phyloP scores from a whole-genome alignment of 2,113 vertebrate species.

The Morphnarchus princeps region DNA sequence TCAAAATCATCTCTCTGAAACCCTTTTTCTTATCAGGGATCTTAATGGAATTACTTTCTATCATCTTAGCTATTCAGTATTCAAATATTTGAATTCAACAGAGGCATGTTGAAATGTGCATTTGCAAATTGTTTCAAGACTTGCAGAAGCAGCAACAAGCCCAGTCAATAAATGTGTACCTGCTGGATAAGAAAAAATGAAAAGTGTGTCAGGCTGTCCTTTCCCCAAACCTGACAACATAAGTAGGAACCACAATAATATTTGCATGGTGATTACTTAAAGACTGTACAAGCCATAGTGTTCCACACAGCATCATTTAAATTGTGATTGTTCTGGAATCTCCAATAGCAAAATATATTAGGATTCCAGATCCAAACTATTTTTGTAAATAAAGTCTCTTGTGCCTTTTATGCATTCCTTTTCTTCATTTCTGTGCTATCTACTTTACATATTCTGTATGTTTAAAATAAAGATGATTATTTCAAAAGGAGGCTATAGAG shows the following conservation, averaged over 20 bases:
- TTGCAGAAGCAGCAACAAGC: slow-evolving; percentile 8
- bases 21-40: not conserved
- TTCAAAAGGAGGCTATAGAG: slow-evolving; percentile 4
- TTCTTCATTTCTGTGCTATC: not conserved
- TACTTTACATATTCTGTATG: not conserved
- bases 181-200: slow-evolving; percentile 18
- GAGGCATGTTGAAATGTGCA: not conserved
- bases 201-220: not conserved
- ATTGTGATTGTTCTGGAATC: not conserved
- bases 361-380: not conserved
- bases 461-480: not conserved
- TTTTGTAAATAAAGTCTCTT: not conserved
- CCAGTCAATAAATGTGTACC: not conserved
- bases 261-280: not conserved
- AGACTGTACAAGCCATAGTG: not conserved
- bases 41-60: not conserved
- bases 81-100: not conserved
- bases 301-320: not conserved
- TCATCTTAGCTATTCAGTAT: not conserved
- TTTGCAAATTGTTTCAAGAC: slow-evolving; percentile 55
- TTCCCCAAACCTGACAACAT: not conserved
- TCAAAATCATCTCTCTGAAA: not conserved
- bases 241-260: not conserved
- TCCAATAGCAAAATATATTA: not conserved
- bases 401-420: not conserved